A percentile compares a stretch with the other conserved stretches of the same genome.
Evolutionary conservation across 2,888 invertebrate species (phyloP).

Genomic region (Drosophila nr. medialis): DNA sequence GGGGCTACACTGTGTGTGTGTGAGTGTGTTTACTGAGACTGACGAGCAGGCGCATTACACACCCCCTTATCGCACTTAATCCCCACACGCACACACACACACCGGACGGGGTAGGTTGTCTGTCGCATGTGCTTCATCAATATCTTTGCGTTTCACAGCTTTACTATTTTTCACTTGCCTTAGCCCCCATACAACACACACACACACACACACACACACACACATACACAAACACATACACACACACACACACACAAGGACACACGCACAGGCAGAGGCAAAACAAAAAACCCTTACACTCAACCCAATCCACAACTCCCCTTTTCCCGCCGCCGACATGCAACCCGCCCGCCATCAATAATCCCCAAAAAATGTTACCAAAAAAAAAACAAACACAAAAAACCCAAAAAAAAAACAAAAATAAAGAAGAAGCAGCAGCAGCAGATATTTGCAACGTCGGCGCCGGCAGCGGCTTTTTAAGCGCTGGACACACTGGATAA

Average conservation of each 20-base stretch:
- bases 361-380: slow-evolving; percentile 72
- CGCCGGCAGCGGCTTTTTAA: slow-evolving; percentile 74
- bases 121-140: slow-evolving; percentile 82
- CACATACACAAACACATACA: slow-evolving; percentile 29
- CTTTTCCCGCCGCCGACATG: slow-evolving; percentile 1
- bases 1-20: neutral
- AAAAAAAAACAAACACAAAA: slow-evolving; percentile 9
- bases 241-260: slow-evolving; percentile 26
- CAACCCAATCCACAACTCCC: neutral
- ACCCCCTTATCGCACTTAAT: slow-evolving; percentile 45
- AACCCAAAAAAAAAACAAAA: slow-evolving; percentile 17
- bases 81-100: slow-evolving; percentile 63
- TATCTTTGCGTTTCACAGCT: slow-evolving; percentile 68
- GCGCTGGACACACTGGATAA: slow-evolving; percentile 57
- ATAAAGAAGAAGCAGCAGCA: slow-evolving; percentile 19
- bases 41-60: slow-evolving; percentile 51
- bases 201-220: slow-evolving; percentile 25
- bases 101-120: slow-evolving; percentile 38
- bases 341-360: slow-evolving; percentile 74
- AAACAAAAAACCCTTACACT: slow-evolving; percentile 45
- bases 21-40: slow-evolving; percentile 54
- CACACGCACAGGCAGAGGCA: slow-evolving; percentile 35
- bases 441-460: slow-evolving; percentile 39
- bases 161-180: slow-evolving; percentile 65
- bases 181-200: slow-evolving; percentile 26